Evolutionary conservation across 2,888 invertebrate species (phyloP).

Genomic region (Trachelus troglodyta): DNA sequence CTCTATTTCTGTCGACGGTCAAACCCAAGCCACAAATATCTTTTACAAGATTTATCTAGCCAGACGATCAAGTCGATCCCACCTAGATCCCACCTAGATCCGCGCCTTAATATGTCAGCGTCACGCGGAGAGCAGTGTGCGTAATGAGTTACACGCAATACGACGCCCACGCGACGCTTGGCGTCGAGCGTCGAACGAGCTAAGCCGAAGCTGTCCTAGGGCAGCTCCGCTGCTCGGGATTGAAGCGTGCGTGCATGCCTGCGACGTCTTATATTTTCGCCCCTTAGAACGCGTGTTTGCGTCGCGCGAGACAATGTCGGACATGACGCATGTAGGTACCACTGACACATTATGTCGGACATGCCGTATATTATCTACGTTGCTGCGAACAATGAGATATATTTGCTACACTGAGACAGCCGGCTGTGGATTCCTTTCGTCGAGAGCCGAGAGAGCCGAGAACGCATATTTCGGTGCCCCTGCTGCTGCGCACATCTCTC

Average conservation of each 20-base stretch:
- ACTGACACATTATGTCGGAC: constrained; percentile 18
- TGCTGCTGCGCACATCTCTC: no score
- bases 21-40: neutral
- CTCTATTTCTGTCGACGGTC: neutral
- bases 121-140: constrained; percentile 17
- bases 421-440: constrained; percentile 1
- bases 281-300: neutral
- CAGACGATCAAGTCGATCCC: neutral
- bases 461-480: no score
- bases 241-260: neutral
- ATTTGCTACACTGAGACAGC: neutral
- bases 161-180: constrained; percentile 10
- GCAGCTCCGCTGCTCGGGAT: neutral
- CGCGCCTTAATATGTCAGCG: neutral
- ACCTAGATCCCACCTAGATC: neutral
- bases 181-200: neutral
- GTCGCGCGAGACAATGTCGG: constrained; percentile 20
- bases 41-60: neutral
- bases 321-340: constrained; percentile 17
- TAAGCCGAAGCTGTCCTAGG: no score
- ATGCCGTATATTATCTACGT: constrained; percentile 21
- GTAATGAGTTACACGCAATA: constrained; percentile 14
- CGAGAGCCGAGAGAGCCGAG: no score
- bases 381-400: constrained; percentile 4
- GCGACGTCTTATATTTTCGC: constrained; percentile 2